Percentiles rank a stretch among this genome's conserved stretches.
Evolutionary conservation across 2,888 invertebrate species (phyloP).

Genomic region (Ethmia dodecea): DNA sequence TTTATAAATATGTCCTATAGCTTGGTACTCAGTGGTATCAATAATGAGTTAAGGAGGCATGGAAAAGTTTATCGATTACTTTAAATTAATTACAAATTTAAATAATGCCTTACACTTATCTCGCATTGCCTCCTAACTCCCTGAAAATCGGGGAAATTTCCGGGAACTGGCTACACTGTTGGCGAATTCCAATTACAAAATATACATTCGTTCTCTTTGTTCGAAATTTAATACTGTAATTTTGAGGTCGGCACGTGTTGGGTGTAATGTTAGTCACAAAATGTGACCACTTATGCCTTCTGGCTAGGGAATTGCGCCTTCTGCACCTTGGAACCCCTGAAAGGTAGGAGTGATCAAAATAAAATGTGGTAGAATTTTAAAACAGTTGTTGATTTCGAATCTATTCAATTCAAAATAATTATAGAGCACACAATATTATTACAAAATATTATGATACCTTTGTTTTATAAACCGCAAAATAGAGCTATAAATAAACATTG

Average conservation of each 20-base stretch:
- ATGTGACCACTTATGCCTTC: constrained; percentile 36
- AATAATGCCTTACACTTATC: too few species aligned
- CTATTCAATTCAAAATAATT: constrained; percentile 40
- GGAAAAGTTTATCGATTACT: too few species aligned
- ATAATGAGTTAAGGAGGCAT: too few species aligned
- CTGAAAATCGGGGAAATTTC: too few species aligned
- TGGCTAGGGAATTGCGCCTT: not conserved
- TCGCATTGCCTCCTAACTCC: too few species aligned
- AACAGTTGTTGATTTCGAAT: constrained; percentile 61
- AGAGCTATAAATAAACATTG: constrained; percentile 25
- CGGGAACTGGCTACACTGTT: too few species aligned
- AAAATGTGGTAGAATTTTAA: constrained; percentile 32
- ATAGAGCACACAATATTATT: constrained; percentile 26
- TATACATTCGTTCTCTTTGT: constrained; percentile 44
- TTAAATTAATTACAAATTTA: too few species aligned
- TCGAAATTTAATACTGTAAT: constrained; percentile 49
- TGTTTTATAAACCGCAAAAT: constrained; percentile 49
- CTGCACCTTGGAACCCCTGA: too few species aligned
- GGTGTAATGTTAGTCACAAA: constrained; percentile 43
- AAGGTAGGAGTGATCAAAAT: constrained; percentile 27
- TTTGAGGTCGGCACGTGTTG: constrained; percentile 49
- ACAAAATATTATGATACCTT: constrained; percentile 45
- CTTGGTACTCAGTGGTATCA: too few species aligned
- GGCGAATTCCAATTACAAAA: constrained; percentile 29
- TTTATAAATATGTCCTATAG: too few species aligned